Evolutionary conservation across 2,113 vertebrate species (phyloP).

Genomic region (Rhodinocichla rosea): DNA sequence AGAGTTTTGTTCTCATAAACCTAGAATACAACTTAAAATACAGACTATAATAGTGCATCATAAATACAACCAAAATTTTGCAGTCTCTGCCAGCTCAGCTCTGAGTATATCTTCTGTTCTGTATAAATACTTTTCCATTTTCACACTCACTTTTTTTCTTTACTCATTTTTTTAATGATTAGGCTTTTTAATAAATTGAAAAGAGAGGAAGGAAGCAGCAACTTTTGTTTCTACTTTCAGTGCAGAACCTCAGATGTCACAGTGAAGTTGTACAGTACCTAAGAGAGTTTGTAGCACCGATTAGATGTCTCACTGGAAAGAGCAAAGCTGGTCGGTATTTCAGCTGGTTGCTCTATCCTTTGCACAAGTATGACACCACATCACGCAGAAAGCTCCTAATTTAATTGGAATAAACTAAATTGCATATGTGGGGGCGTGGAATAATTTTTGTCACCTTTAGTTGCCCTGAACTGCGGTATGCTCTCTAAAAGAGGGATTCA

Average conservation of each 20-base stretch:
- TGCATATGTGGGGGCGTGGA: not conserved
- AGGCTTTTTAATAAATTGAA: not conserved
- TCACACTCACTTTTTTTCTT: not conserved
- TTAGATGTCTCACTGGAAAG: not conserved
- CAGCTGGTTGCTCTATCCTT: not conserved
- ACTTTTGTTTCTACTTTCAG: not conserved
- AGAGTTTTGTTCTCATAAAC: not conserved
- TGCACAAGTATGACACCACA: not conserved
- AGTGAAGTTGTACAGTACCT: not conserved
- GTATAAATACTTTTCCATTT: not conserved
- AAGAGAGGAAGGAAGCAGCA: not conserved
- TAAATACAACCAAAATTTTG: not conserved
- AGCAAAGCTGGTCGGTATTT: not conserved
- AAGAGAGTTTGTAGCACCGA: not conserved
- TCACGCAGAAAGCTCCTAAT: not conserved
- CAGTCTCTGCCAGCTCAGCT: not conserved
- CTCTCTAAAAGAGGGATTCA: not conserved
- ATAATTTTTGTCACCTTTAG: not conserved
- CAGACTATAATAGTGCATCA: rapidly evolving
- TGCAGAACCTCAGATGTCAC: not conserved
- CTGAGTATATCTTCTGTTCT: not conserved
- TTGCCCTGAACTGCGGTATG: not conserved
- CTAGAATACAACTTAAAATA: not conserved
- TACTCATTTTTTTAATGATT: not conserved
- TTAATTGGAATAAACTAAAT: not conserved